Base-by-base conservation (phyloP, 2,888 invertebrate genomes). In the Ligdia adustata region DNA sequence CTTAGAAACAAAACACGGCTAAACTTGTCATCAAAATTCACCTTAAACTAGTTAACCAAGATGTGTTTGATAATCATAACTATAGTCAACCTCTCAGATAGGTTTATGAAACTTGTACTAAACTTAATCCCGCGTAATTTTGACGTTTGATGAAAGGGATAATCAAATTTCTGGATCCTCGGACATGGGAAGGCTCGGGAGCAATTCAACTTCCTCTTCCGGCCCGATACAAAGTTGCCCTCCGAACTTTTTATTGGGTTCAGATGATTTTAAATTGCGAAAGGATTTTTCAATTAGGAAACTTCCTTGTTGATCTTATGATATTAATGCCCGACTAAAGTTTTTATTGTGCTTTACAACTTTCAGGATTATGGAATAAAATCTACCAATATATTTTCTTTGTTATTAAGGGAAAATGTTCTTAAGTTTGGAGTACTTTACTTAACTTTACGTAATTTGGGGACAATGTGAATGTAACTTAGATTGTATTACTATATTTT, bases 101-200 rank as follows among this genome's bases (percentile, higher is more conserved):
- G 53, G 47, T 50, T 54, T 43, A 50, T 50, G 48, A 53, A 60
- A 60, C 60, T 60, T 60, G 55, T 47, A 42, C 57, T 53, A 43
- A 60, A 60, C 60, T 60, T 60, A 52, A 53, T 53, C 57, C 52
- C 44, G 46, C 43, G 51, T 57, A 61, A 61, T 61, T 58, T 55
- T 52, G 56, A 52, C 55, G 51, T 56, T 54, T 61, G 58, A 61
- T 61, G 56, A 57, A 58, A 61, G 55, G 61, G 58, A 58, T 61
- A 61, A 61, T 61, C 61, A 50, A 58, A 61, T 61, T 61, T 52
- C 53, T 49, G 52, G 46, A 51, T 51, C 53, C 60, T 57, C 47
- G 55, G 57, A 57, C 51, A 53, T 46, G 45, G 50, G 45, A 33
- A 35, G 40, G 35, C 26, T 26, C 28, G 45, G 41, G 45, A 44